Percentiles rank a stretch among this genome's conserved stretches.
These are phyloP conservation scores for Drosophila yakuba DNA, from an alignment of 1,140 invertebrate genomes.

Conservation along the genomic window DNA sequence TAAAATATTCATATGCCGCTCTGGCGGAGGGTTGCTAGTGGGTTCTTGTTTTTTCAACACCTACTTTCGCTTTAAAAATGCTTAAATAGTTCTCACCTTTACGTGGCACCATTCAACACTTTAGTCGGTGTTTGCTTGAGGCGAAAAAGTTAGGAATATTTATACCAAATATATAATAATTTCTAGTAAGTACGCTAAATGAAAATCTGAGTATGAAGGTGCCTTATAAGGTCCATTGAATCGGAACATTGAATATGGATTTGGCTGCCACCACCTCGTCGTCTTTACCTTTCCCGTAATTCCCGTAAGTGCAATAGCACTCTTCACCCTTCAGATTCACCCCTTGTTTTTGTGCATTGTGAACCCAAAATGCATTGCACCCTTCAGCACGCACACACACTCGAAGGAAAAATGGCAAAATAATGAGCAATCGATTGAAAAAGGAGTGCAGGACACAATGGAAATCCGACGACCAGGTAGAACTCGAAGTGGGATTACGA, in stretches of 20 bases:
- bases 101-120: slow-evolving; percentile 1
- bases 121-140: not conserved
- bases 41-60: slow-evolving; percentile 15
- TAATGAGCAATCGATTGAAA: slow-evolving; percentile 73
- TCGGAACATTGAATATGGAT: not conserved
- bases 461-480: slow-evolving; percentile 46
- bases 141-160: too few species aligned
- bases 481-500: slow-evolving; percentile 28
- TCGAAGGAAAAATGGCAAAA: slow-evolving; percentile 65
- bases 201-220: not conserved
- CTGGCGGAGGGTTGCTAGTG: slow-evolving; percentile 21
- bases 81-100: slow-evolving; percentile 17
- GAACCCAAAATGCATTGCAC: slow-evolving; percentile 40
- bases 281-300: slow-evolving; percentile 6
- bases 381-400: slow-evolving; percentile 62
- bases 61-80: slow-evolving; percentile 9
- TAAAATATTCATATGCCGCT: slow-evolving; percentile 69
- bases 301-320: not conserved
- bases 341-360: slow-evolving; percentile 52
- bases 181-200: not conserved
- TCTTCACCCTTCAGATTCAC: slow-evolving; percentile 16
- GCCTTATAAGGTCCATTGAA: not conserved
- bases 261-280: not conserved
- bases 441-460: slow-evolving; percentile 51
- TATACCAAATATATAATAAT: not conserved